Conservation (phyloP, 2,113 vertebrate species). For the Telmatochromis sp. region DNA sequence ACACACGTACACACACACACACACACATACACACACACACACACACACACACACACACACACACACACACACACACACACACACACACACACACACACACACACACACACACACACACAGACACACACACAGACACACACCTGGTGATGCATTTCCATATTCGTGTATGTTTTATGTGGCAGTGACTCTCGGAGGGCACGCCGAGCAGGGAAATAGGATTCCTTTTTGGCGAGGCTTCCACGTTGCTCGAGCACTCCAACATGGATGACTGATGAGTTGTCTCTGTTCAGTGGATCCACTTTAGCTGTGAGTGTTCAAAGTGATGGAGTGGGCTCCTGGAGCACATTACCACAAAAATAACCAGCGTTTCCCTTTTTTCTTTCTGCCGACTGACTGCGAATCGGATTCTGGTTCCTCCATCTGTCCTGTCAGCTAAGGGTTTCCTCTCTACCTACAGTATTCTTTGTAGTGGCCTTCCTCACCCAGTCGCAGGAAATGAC, state of each 20-base stretch:
- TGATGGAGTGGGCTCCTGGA: background rate
- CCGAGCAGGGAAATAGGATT: background rate
- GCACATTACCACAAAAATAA: background rate
- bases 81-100: fast-evolving
- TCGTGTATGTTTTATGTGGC: background rate
- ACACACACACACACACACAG: fast-evolving
- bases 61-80: fast-evolving
- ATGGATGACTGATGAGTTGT: background rate
- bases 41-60: fast-evolving
- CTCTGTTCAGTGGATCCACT: background rate
- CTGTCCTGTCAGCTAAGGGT: background rate
- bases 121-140: background rate
- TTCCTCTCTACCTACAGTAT: background rate
- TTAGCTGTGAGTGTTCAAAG: background rate
- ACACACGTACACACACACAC: too few species aligned
- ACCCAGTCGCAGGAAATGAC: background rate
- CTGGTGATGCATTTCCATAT: background rate
- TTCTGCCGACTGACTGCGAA: background rate
- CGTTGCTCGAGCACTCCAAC: background rate
- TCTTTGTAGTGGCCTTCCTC: background rate
- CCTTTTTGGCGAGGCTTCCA: background rate
- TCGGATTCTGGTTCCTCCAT: background rate
- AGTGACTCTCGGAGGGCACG: background rate
- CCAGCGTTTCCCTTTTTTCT: background rate
- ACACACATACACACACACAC: too few species aligned